Percentiles rank a stretch among this genome's conserved stretches.
Evolutionary conservation across 2,888 invertebrate species (phyloP).

Genomic region (Metallyticus violacea): DNA sequence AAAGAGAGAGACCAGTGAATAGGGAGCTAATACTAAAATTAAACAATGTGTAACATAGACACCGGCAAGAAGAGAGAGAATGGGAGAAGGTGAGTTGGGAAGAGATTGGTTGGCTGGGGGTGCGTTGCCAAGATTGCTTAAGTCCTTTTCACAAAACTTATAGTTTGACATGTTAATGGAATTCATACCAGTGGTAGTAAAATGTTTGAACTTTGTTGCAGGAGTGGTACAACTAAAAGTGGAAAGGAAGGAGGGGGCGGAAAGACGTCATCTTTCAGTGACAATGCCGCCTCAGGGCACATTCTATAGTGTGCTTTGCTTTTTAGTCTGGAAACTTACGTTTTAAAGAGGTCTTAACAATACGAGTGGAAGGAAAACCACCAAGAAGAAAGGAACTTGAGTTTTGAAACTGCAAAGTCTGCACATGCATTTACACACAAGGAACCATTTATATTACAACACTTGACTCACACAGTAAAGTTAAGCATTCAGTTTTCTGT

Average conservation of each 20-base stretch:
- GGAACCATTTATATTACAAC: not conserved
- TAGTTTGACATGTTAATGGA: constrained; percentile 12
- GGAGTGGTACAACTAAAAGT: not conserved
- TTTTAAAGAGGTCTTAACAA: not conserved
- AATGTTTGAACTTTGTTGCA: constrained; percentile 3
- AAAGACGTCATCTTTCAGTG: not conserved
- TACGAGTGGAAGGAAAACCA: not conserved
- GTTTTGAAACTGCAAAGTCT: no score
- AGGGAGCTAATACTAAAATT: not conserved
- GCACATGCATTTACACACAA: not conserved
- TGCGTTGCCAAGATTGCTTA: not conserved
- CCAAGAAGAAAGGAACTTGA: not conserved
- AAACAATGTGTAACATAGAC: not conserved
- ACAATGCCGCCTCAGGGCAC: not conserved
- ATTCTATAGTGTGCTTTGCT: not conserved
- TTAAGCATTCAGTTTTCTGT: not conserved
- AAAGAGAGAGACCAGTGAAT: no score
- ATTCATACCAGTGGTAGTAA: not conserved
- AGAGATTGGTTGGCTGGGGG: no score
- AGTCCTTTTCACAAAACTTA: not conserved
- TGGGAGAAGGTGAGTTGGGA: not conserved
- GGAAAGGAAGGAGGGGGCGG: not conserved
- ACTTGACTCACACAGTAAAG: not conserved
- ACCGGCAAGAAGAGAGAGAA: not conserved
- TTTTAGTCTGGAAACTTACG: not conserved